Base-by-base conservation (phyloP, 2,113 vertebrate genomes). In the Isurus oxyrinchus region DNA sequence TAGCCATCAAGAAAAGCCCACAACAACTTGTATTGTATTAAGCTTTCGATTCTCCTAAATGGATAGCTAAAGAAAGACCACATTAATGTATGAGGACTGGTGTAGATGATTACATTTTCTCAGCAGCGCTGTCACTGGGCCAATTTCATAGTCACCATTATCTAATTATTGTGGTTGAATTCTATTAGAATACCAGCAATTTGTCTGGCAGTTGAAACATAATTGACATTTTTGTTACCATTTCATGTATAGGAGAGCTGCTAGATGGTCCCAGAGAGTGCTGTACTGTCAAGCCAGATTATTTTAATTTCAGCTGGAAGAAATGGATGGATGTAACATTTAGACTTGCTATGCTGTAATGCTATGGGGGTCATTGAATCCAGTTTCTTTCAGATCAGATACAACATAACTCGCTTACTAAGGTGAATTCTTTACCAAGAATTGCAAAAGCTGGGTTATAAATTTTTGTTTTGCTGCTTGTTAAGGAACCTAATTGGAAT, bases 61-160 rank as follows among this genome's bases (percentile, higher is more conserved):
- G 81, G 96, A 98, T 98, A 98, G 98, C 97, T 97, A 98, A 97
- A 97, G 97, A 97, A 97, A 97, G 98, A 98, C 97, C 98, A 98
- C 98, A 97, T 98, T 98, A 98, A 98, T 98, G 97, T 98, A 98
- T 98, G 98, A 98, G 97, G 98, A 98, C 97, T 97, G 97, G 97
- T 97, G 98, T 98, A 97, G 97, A 97, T 97, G 97, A 98, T 98
- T 98, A 97, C 98, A 97, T 98, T 98, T 98, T 98, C 98, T 98
- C 97, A 96, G 97, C 98, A 97, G 97, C 96, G 97, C 98, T 98
- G 98, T 98, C 98, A 98, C 97, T 97, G 98, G 98, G 97, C 97
- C 97, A 97, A 97, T 97, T 98, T 97, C 98, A 97, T 98, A 98
- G 98, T 97, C 97, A 49, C 97, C 98, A 97, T 98, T 98, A 98